Evolutionary conservation across 2,888 invertebrate species (phyloP).

Genomic region (Tetanocera ferruginea): DNA sequence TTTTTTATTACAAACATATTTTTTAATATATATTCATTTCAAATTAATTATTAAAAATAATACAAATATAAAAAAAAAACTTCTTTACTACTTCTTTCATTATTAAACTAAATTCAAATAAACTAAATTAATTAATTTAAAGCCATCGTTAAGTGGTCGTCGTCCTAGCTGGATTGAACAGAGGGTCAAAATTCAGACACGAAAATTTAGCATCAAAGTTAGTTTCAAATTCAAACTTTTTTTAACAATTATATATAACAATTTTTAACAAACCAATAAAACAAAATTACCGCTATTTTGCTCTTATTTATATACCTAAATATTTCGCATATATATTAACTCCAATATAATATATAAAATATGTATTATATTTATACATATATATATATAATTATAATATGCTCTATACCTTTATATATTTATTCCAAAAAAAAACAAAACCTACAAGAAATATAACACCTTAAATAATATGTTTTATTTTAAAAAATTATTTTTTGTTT

Average conservation of each 20-base stretch:
- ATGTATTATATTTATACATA: not conserved
- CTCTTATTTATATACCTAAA: conserved; percentile 6
- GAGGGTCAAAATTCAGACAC: conserved; percentile 71
- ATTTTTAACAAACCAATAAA: conserved; percentile 7
- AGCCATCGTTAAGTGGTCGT: conserved; percentile 70
- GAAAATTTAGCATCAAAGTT: conserved; percentile 71
- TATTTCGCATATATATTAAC: not conserved
- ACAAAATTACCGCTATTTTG: conserved; percentile 21
- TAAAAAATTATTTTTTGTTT: not conserved
- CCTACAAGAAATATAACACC: no score
- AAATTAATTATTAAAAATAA: conserved; percentile 44
- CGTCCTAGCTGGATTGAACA: conserved; percentile 71
- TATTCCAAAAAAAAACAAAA: no score
- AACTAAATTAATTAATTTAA: conserved; percentile 56
- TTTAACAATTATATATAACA: conserved; percentile 12
- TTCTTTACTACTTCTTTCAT: conserved; percentile 38
- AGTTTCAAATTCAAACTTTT: conserved; percentile 61
- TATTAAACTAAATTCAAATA: conserved; percentile 38
- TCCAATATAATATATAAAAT: not conserved
- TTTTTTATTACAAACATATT: not conserved
- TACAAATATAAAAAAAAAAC: conserved; percentile 26
- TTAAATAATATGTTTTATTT: not conserved
- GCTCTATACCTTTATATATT: not conserved
- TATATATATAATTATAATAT: not conserved
- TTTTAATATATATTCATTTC: conserved; percentile 24